A percentile compares a stretch with the other conserved stretches of the same genome.
Evolutionary conservation across 1,140 invertebrate genomes (phyloP).

Genomic region (Battus philenor): DNA sequence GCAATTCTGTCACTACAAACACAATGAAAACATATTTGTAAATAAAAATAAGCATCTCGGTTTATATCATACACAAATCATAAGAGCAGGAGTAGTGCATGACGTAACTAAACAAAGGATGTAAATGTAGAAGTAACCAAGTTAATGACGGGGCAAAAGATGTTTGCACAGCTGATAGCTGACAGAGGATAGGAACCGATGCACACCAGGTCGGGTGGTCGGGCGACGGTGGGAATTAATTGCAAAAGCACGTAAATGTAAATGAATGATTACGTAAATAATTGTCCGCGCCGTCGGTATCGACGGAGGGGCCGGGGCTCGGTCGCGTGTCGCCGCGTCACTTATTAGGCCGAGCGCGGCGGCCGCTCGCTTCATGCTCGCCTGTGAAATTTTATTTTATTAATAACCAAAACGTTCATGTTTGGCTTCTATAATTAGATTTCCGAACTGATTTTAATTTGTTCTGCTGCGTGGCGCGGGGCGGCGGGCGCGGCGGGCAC

Average conservation of each 20-base stretch:
- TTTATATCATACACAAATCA: too few relatives aligned
- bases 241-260: too few relatives aligned
- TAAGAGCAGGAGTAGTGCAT: too few relatives aligned
- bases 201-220: neutral
- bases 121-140: too few relatives aligned
- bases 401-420: constrained; percentile 36
- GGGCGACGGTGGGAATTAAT: too few relatives aligned
- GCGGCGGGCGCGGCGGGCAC: too few relatives aligned
- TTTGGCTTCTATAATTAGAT: constrained; percentile 40
- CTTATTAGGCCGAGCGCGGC: constrained; percentile 13
- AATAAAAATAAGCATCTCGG: too few relatives aligned
- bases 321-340: constrained; percentile 15
- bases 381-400: constrained; percentile 31
- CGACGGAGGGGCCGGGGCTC: neutral
- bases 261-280: neutral
- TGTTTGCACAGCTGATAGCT: neutral
- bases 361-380: constrained; percentile 13
- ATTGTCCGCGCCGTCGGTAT: neutral
- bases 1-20: too few relatives aligned
- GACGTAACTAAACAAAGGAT: too few relatives aligned
- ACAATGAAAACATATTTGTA: too few relatives aligned
- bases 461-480: constrained; percentile 7
- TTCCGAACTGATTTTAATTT: constrained; percentile 30
- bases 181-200: neutral
- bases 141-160: neutral